Base-by-base conservation (phyloP, 2,113 vertebrate genomes). In the Menidia beryllina region DNA sequence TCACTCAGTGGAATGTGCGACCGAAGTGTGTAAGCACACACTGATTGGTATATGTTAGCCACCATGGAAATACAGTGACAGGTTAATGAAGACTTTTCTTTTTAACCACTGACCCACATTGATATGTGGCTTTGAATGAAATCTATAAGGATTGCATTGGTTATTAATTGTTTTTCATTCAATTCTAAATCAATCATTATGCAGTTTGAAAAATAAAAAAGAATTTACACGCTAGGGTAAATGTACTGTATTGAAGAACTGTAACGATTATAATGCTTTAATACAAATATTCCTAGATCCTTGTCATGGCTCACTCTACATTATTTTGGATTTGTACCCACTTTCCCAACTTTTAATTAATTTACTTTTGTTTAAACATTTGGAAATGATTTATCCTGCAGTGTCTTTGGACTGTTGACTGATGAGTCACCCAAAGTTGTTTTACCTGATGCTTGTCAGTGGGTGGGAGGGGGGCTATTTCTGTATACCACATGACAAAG, bases 401-500 rank as follows among this genome's bases (percentile, higher is more conserved):
- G 15, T 15, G 43, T 58, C 6, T 48, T 51, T 20, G 1, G 74
- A 34, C 57, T 59, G 43, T 41, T 54, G 36, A 49, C 69, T 73
- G 54, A 45, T 58, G 72, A 79, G 75, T 68, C 81, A 69, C 74
- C 72, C 5, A 52, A 67, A 79, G 82, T 78, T 87, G 77, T 88
- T 86, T 83, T 59, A 83, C 81, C 49, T 74, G 68, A 81, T 52
- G 57, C 74, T 81, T 78, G 63, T 87, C 73, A 72, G 83, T 75
- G 64, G 60, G 75, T 72, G 57, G 63, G n/a, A 34, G 8, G 10
- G 85, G 69, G 67, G 69, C 70, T 83, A 80, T 88, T 88, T 86
- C 82, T 86, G 75, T 82, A 77, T 53, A 77, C 72, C 72, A 73
- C 80, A 78, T 83, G 87, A 78, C 83, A 83, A 81, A 82, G n/a